Conservation (phyloP, 2,113 vertebrate genomes). For the Hemiprocne comata region DNA sequence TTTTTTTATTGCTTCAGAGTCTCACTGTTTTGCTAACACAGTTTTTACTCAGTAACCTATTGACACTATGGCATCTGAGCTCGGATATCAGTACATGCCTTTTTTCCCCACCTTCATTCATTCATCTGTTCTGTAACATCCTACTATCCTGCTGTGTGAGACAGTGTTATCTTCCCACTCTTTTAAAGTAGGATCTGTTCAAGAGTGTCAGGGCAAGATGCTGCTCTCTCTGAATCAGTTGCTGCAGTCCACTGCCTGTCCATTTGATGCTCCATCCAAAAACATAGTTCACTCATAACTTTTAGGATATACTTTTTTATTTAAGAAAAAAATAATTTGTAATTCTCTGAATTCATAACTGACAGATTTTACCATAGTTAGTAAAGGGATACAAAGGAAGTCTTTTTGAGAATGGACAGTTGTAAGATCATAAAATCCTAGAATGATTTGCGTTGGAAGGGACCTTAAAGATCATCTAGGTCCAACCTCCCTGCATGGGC, state of each 20-base stretch:
- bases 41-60: background rate
- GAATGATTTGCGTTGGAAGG: too few species aligned
- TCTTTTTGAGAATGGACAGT: background rate
- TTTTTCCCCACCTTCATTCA: background rate
- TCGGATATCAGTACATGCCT: background rate
- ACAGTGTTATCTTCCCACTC: background rate
- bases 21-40: background rate
- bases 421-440: background rate
- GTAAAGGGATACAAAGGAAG: background rate
- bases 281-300: background rate
- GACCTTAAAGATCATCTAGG: too few species aligned
- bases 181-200: background rate
- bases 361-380: background rate
- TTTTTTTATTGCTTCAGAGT: background rate
- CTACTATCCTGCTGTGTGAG: background rate
- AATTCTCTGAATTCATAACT: background rate
- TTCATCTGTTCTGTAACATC: background rate
- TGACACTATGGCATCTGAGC: background rate
- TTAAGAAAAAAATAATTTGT: background rate
- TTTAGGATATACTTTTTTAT: background rate
- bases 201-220: background rate
- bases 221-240: background rate
- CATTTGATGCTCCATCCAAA: background rate
- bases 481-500: too few species aligned
- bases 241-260: background rate